Percentiles rank a stretch among this genome's conserved stretches.
Conservation (phyloP, 2,797 vertebrate species). For the Tadarida brasiliensis region DNA sequence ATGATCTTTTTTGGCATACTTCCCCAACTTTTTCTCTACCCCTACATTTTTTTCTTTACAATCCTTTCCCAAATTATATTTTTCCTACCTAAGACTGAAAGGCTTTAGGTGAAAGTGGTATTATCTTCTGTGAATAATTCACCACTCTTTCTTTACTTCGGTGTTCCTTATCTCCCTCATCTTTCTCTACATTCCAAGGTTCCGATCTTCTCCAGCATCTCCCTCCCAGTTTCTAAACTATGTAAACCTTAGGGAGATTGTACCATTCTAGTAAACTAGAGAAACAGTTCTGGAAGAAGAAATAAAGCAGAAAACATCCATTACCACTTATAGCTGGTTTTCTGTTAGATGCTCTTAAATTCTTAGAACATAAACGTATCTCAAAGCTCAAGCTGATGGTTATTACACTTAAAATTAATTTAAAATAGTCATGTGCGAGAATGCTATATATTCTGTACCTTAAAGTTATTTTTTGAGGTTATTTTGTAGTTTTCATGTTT, state of each 20-base stretch:
- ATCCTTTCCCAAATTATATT: neutral
- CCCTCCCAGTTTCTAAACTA: neutral
- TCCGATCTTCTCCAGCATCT: neutral
- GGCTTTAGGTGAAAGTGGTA: neutral
- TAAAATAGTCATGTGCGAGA: slow-evolving; percentile 49
- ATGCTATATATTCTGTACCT: neutral
- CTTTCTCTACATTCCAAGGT: neutral
- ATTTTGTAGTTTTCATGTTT: slow-evolving; percentile 37
- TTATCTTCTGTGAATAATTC: slow-evolving; percentile 39
- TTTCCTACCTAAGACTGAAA: neutral
- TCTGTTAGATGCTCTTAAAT: neutral
- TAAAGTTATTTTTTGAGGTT: slow-evolving; percentile 49
- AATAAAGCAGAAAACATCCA: neutral
- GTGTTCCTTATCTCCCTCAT: neutral
- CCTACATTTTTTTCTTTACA: neutral
- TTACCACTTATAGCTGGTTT: slow-evolving; percentile 13
- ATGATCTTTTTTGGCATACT: neutral
- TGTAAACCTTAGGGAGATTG: neutral
- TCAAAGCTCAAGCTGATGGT: slow-evolving; percentile 19
- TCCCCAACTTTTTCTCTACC: neutral
- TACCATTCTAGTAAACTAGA: slow-evolving; percentile 8
- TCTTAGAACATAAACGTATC: slow-evolving; percentile 36
- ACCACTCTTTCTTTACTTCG: slow-evolving; percentile 4
- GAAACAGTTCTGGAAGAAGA: neutral
- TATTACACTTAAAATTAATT: slow-evolving; percentile 51